phyloP scores from a whole-genome alignment of 2,888 invertebrate genomes.

The Perithous albicinctus region DNA sequence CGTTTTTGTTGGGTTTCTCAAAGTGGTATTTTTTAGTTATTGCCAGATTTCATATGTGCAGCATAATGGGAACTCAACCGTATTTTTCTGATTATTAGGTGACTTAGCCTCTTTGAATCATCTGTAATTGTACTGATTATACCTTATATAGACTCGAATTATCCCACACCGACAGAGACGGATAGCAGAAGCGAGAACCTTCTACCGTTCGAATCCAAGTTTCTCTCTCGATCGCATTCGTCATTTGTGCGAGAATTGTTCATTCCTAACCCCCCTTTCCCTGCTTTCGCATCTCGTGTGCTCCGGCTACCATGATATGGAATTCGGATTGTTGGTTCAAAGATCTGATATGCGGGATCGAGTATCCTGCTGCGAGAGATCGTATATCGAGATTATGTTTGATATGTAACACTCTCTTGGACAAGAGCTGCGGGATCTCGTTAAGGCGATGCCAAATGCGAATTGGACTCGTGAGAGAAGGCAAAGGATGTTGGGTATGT shows the following conservation, averaged over 20 bases:
- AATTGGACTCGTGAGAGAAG: slow-evolving; percentile 21
- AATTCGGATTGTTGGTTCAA: slow-evolving; percentile 50
- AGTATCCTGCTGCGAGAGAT: slow-evolving; percentile 22
- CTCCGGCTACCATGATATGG: slow-evolving; percentile 15
- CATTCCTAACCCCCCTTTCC: slow-evolving; percentile 11
- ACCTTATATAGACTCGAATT: slow-evolving; percentile 56
- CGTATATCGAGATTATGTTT: slow-evolving; percentile 35
- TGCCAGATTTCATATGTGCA: no score
- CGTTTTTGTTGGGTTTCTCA: no score
- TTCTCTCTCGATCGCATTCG: slow-evolving; percentile 32
- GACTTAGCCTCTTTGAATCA: no score
- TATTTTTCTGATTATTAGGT: no score
- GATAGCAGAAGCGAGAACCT: neutral
- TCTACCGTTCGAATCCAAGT: neutral
- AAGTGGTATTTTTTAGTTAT: no score
- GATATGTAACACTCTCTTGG: slow-evolving; percentile 36
- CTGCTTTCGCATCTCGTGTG: slow-evolving; percentile 45
- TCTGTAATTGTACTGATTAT: no score
- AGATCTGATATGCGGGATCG: slow-evolving; percentile 45
- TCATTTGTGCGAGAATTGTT: slow-evolving; percentile 49
- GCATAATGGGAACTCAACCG: no score
- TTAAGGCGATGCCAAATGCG: slow-evolving; percentile 10
- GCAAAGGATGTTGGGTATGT: neutral
- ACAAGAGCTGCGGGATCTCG: neutral
- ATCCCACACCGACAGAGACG: slow-evolving; percentile 37